phyloP scores from a whole-genome alignment of 2,888 invertebrate species.

The Erebia ligea region DNA sequence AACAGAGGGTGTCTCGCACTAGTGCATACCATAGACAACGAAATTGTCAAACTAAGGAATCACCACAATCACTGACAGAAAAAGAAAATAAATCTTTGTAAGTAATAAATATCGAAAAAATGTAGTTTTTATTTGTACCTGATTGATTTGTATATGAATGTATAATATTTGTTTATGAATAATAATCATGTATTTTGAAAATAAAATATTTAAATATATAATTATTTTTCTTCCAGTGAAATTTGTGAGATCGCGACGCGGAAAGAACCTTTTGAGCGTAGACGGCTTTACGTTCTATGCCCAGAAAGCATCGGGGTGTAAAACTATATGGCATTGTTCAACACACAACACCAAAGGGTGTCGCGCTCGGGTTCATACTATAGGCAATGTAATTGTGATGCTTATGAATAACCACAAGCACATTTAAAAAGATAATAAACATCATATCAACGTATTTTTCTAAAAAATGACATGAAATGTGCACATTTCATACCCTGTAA shows the following conservation, averaged over 20 bases:
- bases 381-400: neutral
- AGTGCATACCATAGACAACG: slow-evolving; percentile 46
- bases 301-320: neutral
- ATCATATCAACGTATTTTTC: neutral
- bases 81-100: neutral
- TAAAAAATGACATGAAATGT: too few species aligned
- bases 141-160: too few species aligned
- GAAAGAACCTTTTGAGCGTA: neutral
- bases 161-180: too few species aligned
- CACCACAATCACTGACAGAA: slow-evolving; percentile 31
- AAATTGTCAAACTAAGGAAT: slow-evolving; percentile 48
- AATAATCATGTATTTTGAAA: too few species aligned
- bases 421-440: neutral
- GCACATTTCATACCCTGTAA: too few species aligned
- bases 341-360: slow-evolving; percentile 2
- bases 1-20: slow-evolving; percentile 44
- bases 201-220: too few species aligned
- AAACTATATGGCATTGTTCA: slow-evolving; percentile 7
- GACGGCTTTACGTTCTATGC: neutral
- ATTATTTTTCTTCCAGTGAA: neutral
- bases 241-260: neutral
- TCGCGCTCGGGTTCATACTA: neutral
- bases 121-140: too few species aligned
- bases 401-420: neutral
- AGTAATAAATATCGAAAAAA: too few species aligned